These are phyloP conservation scores for Ceyx cyanopectus DNA, from an alignment of 2,113 vertebrate species.

Conservation along the genomic window DNA sequence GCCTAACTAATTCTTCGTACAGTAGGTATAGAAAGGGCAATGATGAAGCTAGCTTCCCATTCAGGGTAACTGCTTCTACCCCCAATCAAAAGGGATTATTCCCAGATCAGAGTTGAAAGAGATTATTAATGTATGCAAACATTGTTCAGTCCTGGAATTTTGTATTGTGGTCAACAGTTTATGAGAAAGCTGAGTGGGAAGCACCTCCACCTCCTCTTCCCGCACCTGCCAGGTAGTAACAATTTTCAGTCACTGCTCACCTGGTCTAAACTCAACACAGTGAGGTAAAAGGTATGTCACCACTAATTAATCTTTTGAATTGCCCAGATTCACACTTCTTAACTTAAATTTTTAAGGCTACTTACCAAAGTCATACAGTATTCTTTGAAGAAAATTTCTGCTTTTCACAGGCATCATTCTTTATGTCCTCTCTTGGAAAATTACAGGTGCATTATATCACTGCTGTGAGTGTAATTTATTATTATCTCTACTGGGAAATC, in stretches of 20 bases:
- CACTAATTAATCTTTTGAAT: neutral
- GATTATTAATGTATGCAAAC: neutral
- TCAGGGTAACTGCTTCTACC: neutral
- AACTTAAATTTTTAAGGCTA: neutral
- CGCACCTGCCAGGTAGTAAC: neutral
- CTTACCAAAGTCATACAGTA: neutral
- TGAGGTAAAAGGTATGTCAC: neutral
- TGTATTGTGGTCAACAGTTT: neutral
- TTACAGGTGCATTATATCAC: neutral
- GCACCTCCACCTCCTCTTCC: neutral
- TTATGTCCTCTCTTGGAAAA: constrained; percentile 1
- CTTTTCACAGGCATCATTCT: neutral
- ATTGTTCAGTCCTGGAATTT: neutral
- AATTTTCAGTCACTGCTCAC: neutral
- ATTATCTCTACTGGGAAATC: constrained; percentile 16
- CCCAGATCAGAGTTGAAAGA: neutral
- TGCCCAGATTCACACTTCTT: neutral
- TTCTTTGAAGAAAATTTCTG: neutral
- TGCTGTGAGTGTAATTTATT: neutral
- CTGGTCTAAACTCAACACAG: neutral
- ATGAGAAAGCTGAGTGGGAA: neutral
- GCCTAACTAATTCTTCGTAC: neutral
- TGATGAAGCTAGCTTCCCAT: neutral
- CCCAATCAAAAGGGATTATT: neutral
- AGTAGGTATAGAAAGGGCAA: neutral